Evolutionary conservation across 2,797 vertebrate species (phyloP).

Genomic region (Poeciliopsis infans): DNA sequence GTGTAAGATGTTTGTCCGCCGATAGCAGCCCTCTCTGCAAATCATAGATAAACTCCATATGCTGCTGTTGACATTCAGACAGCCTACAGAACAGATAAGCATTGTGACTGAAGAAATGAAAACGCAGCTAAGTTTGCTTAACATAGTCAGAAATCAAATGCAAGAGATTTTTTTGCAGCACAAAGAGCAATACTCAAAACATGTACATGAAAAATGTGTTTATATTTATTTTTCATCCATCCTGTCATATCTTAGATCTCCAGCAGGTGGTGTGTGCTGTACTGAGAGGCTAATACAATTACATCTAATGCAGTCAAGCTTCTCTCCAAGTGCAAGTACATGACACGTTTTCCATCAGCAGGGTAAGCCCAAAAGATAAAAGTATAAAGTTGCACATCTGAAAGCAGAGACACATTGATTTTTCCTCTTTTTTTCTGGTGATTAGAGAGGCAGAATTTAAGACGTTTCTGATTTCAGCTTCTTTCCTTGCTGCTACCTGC

Average conservation of each 20-base stretch:
- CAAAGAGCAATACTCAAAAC: neutral
- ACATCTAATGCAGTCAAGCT: constrained; percentile 19
- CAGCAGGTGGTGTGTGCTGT: constrained; percentile 62
- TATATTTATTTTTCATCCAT: neutral
- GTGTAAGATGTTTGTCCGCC: constrained; percentile 55
- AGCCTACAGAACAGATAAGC: constrained; percentile 24
- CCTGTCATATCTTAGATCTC: constrained; percentile 26
- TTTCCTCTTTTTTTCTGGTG: constrained; percentile 48
- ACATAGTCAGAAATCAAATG: constrained; percentile 1
- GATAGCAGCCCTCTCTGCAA: constrained; percentile 50
- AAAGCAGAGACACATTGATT: constrained; percentile 63
- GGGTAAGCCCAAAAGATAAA: constrained; percentile 45
- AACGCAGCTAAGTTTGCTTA: neutral
- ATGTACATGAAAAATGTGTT: neutral
- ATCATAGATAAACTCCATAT: constrained; percentile 49
- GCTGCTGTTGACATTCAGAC: constrained; percentile 31
- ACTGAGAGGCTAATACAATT: constrained; percentile 27
- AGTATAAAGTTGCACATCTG: constrained; percentile 59
- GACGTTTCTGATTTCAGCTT: constrained; percentile 66
- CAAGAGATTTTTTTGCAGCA: neutral
- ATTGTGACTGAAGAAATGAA: constrained; percentile 20
- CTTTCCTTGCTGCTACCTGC: constrained; percentile 52
- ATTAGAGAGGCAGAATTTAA: constrained; percentile 74
- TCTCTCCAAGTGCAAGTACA: constrained; percentile 44
- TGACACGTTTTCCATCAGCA: constrained; percentile 48